A percentile compares a stretch with the other conserved stretches of the same genome.
Conservation (phyloP, 2,113 vertebrate genomes). For the Poeciliopsis prolifica region DNA sequence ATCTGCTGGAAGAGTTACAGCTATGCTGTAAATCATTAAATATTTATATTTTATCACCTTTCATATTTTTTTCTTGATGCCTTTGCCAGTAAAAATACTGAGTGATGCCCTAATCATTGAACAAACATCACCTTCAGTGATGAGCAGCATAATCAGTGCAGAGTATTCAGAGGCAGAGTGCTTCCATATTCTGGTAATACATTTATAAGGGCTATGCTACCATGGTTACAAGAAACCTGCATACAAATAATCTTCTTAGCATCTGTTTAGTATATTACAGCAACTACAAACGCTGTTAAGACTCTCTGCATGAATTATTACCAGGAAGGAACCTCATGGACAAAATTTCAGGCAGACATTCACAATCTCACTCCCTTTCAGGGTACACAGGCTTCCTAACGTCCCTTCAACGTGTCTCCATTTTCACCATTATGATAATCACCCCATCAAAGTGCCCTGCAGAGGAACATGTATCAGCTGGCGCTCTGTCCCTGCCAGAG, state of each 20-base stretch:
- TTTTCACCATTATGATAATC: constrained; percentile 59
- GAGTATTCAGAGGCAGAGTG: not conserved
- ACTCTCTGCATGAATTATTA: not conserved
- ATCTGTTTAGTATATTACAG: not conserved
- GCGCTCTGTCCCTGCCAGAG: constrained; percentile 37
- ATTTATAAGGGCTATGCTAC: constrained; percentile 29
- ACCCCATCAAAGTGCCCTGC: constrained; percentile 28
- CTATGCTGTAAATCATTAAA: not conserved
- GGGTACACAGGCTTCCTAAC: constrained; percentile 11
- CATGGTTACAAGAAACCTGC: constrained; percentile 29
- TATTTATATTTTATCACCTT: not conserved
- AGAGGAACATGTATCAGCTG: constrained; percentile 48
- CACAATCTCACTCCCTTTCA: constrained; percentile 21
- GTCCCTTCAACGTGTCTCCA: constrained; percentile 23
- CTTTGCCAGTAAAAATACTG: not conserved
- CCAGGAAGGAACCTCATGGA: constrained; percentile 10
- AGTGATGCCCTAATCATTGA: not conserved
- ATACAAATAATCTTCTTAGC: constrained; percentile 23
- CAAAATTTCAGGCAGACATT: constrained; percentile 29
- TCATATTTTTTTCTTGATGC: not conserved
- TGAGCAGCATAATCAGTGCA: not conserved
- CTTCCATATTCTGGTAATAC: not conserved
- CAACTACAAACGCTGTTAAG: not conserved
- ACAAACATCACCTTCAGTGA: constrained; percentile 3
- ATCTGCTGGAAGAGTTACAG: not conserved